phyloP scores from a whole-genome alignment of 1,140 invertebrate species.

The Mizuhopecten yessoensis region DNA sequence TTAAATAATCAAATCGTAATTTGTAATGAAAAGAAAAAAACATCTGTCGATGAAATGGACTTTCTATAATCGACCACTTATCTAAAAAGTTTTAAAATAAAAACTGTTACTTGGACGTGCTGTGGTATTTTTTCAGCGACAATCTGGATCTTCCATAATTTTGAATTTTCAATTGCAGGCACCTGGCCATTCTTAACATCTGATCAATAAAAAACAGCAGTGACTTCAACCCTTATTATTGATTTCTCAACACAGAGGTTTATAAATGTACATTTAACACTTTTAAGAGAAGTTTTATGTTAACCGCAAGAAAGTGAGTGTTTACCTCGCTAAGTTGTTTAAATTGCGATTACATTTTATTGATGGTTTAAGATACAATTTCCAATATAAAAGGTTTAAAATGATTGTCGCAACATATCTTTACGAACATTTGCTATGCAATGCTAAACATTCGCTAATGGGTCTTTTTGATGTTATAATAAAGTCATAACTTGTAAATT shows the following conservation, averaged over 20 bases:
- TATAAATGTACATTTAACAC: not conserved
- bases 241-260: not conserved
- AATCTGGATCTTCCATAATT: not conserved
- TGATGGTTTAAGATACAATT: constrained; percentile 18
- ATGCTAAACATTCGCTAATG: constrained; percentile 14
- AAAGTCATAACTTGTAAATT: constrained; percentile 39
- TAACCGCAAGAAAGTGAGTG: not conserved
- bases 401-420: not conserved
- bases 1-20: constrained; percentile 13
- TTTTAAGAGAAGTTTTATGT: not conserved
- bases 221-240: not conserved
- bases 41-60: constrained; percentile 23
- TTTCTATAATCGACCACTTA: not conserved
- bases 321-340: not conserved
- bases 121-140: not conserved
- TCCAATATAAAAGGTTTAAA: constrained; percentile 20
- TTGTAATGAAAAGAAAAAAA: constrained; percentile 16
- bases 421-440: constrained; percentile 1
- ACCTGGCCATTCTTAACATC: not conserved
- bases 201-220: not conserved
- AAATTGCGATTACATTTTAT: constrained; percentile 16
- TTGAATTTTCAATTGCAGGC: not conserved
- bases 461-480: constrained; percentile 28
- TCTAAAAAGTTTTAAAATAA: not conserved
- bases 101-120: not conserved